phyloP scores from a whole-genome alignment of 2,797 vertebrate genomes.

The Peromyscus nudipes region DNA sequence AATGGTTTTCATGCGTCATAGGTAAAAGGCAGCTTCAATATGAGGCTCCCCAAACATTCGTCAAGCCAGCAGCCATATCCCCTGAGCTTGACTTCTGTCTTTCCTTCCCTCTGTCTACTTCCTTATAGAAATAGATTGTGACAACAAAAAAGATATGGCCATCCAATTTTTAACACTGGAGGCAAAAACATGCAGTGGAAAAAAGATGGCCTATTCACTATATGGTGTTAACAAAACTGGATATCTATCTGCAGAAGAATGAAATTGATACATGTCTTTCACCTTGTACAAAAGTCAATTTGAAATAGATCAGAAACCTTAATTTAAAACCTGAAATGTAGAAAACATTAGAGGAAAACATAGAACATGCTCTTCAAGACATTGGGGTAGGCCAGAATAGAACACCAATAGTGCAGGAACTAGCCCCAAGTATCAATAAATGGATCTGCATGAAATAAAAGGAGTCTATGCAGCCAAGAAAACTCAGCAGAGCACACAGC shows the following conservation, averaged over 20 bases:
- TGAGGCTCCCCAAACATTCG: not conserved
- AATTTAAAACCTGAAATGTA: not conserved
- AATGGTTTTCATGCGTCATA: too few relatives aligned
- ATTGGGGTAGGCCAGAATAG: not conserved
- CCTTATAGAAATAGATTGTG: not conserved
- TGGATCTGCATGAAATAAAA: not conserved
- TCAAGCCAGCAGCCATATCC: not conserved
- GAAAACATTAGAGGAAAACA: not conserved
- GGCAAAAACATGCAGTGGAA: not conserved
- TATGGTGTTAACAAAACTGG: not conserved
- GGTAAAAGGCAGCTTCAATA: not conserved
- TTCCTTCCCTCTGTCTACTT: not conserved
- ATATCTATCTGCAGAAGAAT: not conserved
- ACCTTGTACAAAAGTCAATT: not conserved
- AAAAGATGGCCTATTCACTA: not conserved
- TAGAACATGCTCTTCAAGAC: not conserved
- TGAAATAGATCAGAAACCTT: not conserved
- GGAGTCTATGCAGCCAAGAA: not conserved
- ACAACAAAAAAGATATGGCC: not conserved
- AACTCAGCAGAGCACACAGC: not conserved
- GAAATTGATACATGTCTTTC: not conserved
- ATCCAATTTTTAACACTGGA: not conserved
- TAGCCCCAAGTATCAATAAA: not conserved
- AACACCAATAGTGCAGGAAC: not conserved
- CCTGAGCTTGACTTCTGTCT: not conserved